A percentile compares a stretch with the other conserved stretches of the same genome.
phyloP scores from a whole-genome alignment of 2,888 invertebrate species.

The Aphidoletes aphidimyza region DNA sequence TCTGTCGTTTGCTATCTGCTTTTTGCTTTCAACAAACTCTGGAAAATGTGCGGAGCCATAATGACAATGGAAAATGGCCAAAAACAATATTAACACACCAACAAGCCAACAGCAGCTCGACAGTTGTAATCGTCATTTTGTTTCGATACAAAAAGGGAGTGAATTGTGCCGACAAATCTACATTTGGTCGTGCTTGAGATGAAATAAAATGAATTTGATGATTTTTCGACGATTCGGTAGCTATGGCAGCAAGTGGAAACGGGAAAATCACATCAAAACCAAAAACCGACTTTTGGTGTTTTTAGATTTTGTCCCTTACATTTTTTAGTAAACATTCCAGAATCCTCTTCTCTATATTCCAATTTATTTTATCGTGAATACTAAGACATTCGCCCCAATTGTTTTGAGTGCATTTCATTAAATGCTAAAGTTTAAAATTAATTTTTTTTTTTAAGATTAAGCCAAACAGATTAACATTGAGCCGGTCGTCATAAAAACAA shows the following conservation, averaged over 20 bases:
- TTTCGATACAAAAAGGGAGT: not conserved
- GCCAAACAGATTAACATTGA: not conserved
- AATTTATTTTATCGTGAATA: not conserved
- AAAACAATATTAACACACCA: no score
- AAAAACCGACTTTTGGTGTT: no score
- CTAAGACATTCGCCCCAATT: not conserved
- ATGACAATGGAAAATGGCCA: not conserved
- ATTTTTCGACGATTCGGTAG: not conserved
- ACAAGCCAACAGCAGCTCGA: no score
- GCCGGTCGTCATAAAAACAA: not conserved
- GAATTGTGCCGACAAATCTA: not conserved
- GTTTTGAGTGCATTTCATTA: constrained; percentile 3
- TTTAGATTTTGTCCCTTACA: no score
- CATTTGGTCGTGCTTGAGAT: not conserved
- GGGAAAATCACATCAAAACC: no score
- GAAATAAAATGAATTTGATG: not conserved
- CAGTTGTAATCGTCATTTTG: not conserved
- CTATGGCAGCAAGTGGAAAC: no score
- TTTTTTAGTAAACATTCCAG: no score
- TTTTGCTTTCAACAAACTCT: not conserved
- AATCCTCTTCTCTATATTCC: no score
- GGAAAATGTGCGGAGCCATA: not conserved
- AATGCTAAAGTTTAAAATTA: not conserved
- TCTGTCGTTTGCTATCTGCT: not conserved
- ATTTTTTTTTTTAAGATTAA: no score